Base-by-base conservation (phyloP, 2,888 invertebrate genomes). In the Diadegma fenestrale region DNA sequence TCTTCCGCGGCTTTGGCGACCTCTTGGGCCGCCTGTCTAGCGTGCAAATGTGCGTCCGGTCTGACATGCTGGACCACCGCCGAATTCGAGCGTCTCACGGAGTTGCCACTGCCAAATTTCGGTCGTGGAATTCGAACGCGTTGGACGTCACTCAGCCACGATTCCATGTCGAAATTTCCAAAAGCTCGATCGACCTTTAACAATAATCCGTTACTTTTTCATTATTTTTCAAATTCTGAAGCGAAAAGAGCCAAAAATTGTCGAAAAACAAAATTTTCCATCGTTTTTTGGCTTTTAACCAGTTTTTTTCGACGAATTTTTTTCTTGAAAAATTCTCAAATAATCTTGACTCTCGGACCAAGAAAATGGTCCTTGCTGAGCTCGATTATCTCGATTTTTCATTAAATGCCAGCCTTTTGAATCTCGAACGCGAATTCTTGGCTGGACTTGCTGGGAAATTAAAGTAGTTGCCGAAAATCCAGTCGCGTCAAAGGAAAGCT, bases 131-230 rank as follows among this genome's bases (percentile, higher is more conserved):
- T 98, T 89, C 97, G 95, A 86, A 98, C 96, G 89, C 97, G 96
- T 94, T 97, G 97, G 69, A 98, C 97, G 93, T 98, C 97, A 88
- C 96, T 96, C 91, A 97, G 94, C 97, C 97, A 97, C 89, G 97
- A 96, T 93, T 98, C 98, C 97, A 98, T 98, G 89, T 87, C 91
- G 54, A 19, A n/a, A 22, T 61, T 30, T 37, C 6, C 14, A 0
- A 58, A 6, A n/a, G 22, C 3, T 51, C 7, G 26, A 58, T 58
- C 5, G 5, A 14, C 26, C 58, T 58, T 14, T 12, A 45, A 26
- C 17, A 51, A 48, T 2, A 0, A 8, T 48, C 19, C 12, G 0
- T 41, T 12, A 7, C 17, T 26, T 14, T 51, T 69, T 12, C n/a
- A 17, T 45, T 77, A 48, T 48, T 61, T 51, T 17, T 3, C n/a